Percentiles rank a stretch among this genome's conserved stretches.
Conservation (phyloP, 2,888 invertebrate species). For the Patella ulyssiponensis region DNA sequence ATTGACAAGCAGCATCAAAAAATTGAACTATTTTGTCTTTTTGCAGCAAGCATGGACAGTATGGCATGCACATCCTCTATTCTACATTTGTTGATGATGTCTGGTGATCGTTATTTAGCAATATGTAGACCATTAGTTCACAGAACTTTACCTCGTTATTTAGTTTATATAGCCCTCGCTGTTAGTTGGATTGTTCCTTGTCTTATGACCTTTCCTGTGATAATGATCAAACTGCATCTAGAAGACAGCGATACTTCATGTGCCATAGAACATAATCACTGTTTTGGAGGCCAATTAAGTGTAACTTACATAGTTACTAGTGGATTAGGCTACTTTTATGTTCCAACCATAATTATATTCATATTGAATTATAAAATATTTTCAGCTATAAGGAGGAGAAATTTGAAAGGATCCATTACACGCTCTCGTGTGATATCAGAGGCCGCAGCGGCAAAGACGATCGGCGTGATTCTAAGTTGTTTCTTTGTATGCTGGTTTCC, state of each 20-base stretch:
- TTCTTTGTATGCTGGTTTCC: constrained; percentile 63
- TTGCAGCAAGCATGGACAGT: constrained; percentile 55
- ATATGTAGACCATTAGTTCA: constrained; percentile 62
- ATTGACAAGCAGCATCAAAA: constrained; percentile 35
- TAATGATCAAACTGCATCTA: constrained; percentile 52
- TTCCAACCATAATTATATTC: constrained; percentile 58
- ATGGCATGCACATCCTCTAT: constrained; percentile 62
- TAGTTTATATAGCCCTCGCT: constrained; percentile 47
- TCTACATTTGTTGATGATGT: constrained; percentile 58
- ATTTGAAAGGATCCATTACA: constrained; percentile 32
- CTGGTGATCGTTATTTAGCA: constrained; percentile 61
- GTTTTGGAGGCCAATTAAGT: constrained; percentile 49
- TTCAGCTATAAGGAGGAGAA: constrained; percentile 45
- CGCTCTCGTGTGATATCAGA: constrained; percentile 48
- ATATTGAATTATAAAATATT: constrained; percentile 57
- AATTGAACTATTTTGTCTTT: constrained; percentile 38
- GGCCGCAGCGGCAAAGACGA: constrained; percentile 58
- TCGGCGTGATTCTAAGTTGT: constrained; percentile 59
- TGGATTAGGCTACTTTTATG: constrained; percentile 52
- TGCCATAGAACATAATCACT: constrained; percentile 43
- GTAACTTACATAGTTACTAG: constrained; percentile 45
- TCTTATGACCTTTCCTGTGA: constrained; percentile 58
- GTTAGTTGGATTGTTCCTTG: constrained; percentile 58
- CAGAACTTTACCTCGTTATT: constrained; percentile 48
- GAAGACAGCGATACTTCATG: constrained; percentile 48